A percentile compares a stretch with the other conserved stretches of the same genome.
These are phyloP conservation scores for Augochlora pura DNA, from an alignment of 1,140 invertebrate genomes.

Conservation along the genomic window DNA sequence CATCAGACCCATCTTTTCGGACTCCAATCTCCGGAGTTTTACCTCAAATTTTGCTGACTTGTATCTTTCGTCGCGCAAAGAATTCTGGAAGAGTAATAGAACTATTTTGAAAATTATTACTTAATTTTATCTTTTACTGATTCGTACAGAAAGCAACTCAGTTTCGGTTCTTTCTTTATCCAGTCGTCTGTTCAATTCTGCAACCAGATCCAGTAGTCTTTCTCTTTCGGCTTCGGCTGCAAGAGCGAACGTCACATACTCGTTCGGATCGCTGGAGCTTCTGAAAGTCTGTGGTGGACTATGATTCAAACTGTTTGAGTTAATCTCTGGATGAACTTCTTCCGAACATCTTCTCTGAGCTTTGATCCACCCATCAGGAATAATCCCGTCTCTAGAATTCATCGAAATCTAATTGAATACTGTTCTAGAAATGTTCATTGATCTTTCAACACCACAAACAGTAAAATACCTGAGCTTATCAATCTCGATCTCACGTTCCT, in stretches of 20 bases:
- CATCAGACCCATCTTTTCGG: slow-evolving; percentile 60
- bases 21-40: slow-evolving; percentile 72
- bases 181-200: slow-evolving; percentile 78
- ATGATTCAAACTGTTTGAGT: slow-evolving; percentile 1
- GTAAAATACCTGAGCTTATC: slow-evolving; percentile 61
- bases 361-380: background rate
- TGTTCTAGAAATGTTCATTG: background rate
- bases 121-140: background rate
- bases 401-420: background rate
- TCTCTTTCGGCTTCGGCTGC: slow-evolving; percentile 81
- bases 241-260: slow-evolving; percentile 73
- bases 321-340: background rate
- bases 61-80: slow-evolving; percentile 67
- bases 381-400: slow-evolving; percentile 8
- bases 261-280: slow-evolving; percentile 64
- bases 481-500: slow-evolving; percentile 70
- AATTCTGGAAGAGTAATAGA: slow-evolving; percentile 59
- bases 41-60: slow-evolving; percentile 71
- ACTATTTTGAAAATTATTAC: background rate
- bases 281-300: slow-evolving; percentile 25
- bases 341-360: background rate
- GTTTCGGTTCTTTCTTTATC: slow-evolving; percentile 78
- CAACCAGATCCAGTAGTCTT: slow-evolving; percentile 79
- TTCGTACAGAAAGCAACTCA: slow-evolving; percentile 61
- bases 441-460: background rate